Conservation (phyloP, 37 sponge, comb jelly and placozoan genomes). For the Aphrocallistes beatrix region DNA sequence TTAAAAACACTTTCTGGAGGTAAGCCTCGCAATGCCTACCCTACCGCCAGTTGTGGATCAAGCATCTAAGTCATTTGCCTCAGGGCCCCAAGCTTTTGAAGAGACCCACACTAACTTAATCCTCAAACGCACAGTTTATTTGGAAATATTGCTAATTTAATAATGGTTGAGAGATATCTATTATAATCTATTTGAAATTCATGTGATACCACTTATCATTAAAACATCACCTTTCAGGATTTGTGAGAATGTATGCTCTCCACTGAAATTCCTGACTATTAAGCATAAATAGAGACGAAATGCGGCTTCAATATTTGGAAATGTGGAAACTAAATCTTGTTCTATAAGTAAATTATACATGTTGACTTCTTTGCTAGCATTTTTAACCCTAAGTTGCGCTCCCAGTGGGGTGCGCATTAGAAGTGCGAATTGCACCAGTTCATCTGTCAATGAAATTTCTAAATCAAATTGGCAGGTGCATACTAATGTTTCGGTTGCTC, state of each 20-base stretch:
- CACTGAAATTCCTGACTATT: background rate
- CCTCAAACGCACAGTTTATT: background rate
- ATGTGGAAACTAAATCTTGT: constrained; percentile 14
- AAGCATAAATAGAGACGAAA: constrained; percentile 10
- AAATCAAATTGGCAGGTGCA: background rate
- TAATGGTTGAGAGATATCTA: background rate
- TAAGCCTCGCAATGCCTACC: too few species aligned
- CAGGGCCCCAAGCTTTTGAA: background rate
- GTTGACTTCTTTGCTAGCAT: constrained; percentile 17
- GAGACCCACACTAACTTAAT: background rate
- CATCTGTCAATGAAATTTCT: background rate
- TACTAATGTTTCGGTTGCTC: background rate
- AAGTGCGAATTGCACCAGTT: background rate
- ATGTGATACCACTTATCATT: constrained; percentile 12
- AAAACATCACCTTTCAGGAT: constrained; percentile 8
- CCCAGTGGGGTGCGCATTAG: background rate
- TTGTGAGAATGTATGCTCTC: constrained; percentile 18
- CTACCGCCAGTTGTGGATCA: too few species aligned
- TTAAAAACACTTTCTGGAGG: too few species aligned
- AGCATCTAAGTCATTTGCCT: too few species aligned
- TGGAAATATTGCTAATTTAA: background rate
- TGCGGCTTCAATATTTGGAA: constrained; percentile 8
- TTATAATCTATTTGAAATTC: background rate
- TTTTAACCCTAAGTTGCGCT: background rate
- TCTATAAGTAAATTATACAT: constrained; percentile 1